A percentile compares a stretch with the other conserved stretches of the same genome.
These are phyloP conservation scores for Malacosoma neustria DNA, from an alignment of 2,888 invertebrate species.

Conservation along the genomic window DNA sequence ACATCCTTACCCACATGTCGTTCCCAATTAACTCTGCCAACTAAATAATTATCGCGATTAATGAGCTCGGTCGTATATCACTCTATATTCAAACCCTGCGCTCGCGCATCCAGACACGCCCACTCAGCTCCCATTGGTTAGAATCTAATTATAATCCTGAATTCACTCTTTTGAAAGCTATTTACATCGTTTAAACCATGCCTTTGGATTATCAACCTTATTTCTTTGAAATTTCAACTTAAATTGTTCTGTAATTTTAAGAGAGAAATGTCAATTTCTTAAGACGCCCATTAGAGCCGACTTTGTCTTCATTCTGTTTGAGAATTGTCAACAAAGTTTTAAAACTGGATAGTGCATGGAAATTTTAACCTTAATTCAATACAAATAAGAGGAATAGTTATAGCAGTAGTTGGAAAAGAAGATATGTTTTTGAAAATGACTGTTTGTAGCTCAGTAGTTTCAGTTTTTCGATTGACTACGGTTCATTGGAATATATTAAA, in stretches of 20 bases:
- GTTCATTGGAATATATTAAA: no score
- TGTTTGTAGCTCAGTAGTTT: not conserved
- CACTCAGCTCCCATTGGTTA: constrained; percentile 49
- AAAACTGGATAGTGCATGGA: not conserved
- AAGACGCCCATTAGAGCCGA: constrained; percentile 67
- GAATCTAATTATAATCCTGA: constrained; percentile 62
- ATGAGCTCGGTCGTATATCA: constrained; percentile 59
- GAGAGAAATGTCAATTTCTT: constrained; percentile 52
- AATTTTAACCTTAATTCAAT: constrained; percentile 2
- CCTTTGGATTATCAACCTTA: constrained; percentile 22
- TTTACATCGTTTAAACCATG: constrained; percentile 60
- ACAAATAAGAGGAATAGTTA: not conserved
- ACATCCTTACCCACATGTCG: constrained; percentile 35
- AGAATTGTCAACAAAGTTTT: constrained; percentile 25
- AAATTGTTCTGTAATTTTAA: constrained; percentile 12
- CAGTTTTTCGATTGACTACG: not conserved
- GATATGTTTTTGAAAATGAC: not conserved
- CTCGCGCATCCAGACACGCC: constrained; percentile 50
- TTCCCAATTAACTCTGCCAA: constrained; percentile 62
- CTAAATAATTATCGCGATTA: constrained; percentile 74
- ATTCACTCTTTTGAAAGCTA: constrained; percentile 48
- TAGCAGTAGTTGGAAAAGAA: not conserved
- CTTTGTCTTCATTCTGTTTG: constrained; percentile 65
- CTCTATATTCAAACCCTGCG: constrained; percentile 50
- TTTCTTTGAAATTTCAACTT: constrained; percentile 4